phyloP scores from a whole-genome alignment of 2,888 invertebrate species.

The Phytoseiulus persimilis region DNA sequence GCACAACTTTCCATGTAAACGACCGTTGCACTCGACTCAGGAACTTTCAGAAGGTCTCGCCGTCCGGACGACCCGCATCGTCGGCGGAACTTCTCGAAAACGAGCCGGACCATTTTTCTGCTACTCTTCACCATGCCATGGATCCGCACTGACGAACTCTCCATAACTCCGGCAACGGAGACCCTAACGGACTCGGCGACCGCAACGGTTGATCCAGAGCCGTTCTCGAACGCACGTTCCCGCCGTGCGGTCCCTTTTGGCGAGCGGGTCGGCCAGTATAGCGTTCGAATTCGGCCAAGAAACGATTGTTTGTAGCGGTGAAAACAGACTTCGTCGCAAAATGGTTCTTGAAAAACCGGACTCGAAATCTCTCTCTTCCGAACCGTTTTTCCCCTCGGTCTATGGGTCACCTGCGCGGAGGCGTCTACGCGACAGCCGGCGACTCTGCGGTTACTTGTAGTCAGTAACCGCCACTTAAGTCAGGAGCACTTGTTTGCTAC shows the following conservation, averaged over 20 bases:
- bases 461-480: constrained; percentile 5
- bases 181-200: background rate
- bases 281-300: background rate
- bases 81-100: no score
- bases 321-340: background rate
- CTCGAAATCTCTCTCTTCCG: background rate
- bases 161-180: no score
- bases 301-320: background rate
- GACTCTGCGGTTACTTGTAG: background rate
- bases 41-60: no score
- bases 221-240: background rate
- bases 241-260: background rate
- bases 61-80: no score
- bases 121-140: no score
- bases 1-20: background rate
- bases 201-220: background rate
- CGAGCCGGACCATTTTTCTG: no score
- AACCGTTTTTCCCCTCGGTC: background rate
- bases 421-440: background rate
- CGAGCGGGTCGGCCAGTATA: background rate
- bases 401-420: background rate
- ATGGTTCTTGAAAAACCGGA: background rate
- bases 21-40: background rate
- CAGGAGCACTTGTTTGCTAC: background rate
- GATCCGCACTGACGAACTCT: no score